Percentiles rank a stretch among this genome's conserved stretches.
phyloP scores from a whole-genome alignment of 2,888 invertebrate genomes.

The Lasius platythorax region DNA sequence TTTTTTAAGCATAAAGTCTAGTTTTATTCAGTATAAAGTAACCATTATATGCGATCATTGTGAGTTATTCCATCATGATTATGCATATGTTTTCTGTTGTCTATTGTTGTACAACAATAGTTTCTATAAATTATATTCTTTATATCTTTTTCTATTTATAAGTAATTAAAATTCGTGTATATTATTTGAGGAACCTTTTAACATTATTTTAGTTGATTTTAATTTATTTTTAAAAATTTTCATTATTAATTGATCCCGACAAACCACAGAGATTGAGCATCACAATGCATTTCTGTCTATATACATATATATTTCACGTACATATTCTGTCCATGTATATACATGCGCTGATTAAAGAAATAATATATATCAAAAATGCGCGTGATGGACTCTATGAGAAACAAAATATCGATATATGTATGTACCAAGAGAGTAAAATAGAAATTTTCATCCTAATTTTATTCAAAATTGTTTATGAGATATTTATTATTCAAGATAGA shows the following conservation, averaged over 20 bases:
- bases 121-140: not conserved
- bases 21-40: not conserved
- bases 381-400: not conserved
- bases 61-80: not conserved
- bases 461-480: not conserved
- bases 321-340: not conserved
- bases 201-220: not conserved
- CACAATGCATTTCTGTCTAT: not conserved
- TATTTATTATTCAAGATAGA: not conserved
- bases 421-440: not conserved
- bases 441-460: not conserved
- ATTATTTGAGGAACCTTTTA: not conserved
- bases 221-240: not conserved
- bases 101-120: not conserved
- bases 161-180: not conserved
- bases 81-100: not conserved
- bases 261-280: not conserved
- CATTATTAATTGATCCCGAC: not conserved
- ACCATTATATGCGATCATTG: not conserved
- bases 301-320: not conserved
- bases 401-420: constrained; percentile 1
- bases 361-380: not conserved
- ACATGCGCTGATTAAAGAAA: not conserved
- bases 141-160: not conserved
- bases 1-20: not conserved